These are phyloP conservation scores for Xenus cinereus DNA, from an alignment of 2,113 vertebrate genomes.

Conservation along the genomic window DNA sequence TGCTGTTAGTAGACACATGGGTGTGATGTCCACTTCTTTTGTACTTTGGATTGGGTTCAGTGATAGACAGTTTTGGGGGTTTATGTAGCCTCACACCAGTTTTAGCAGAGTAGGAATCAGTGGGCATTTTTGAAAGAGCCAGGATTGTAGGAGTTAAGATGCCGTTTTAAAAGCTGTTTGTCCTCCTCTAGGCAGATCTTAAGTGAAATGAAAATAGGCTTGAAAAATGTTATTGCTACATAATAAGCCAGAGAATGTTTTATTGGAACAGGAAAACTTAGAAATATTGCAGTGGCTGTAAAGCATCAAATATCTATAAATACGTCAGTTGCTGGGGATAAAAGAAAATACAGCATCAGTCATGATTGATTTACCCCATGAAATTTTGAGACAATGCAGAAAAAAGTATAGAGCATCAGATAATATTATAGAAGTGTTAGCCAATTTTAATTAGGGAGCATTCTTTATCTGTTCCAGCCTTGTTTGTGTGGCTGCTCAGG, in stretches of 20 bases:
- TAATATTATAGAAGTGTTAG: neutral
- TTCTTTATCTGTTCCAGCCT: neutral
- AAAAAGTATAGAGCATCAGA: neutral
- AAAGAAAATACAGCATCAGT: neutral
- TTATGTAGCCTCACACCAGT: neutral
- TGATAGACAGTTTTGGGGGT: neutral
- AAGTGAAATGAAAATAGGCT: conserved; percentile 1
- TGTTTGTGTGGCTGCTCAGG: neutral
- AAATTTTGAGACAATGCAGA: neutral
- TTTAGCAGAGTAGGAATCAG: neutral
- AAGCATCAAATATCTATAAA: conserved; percentile 27
- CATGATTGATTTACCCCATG: neutral
- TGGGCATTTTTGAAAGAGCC: neutral
- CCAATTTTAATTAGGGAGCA: conserved; percentile 6
- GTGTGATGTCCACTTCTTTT: neutral
- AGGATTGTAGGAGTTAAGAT: neutral
- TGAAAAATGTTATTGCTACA: conserved; percentile 6
- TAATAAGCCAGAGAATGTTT: conserved; percentile 17
- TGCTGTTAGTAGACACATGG: neutral
- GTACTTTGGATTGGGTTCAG: neutral
- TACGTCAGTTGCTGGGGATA: neutral
- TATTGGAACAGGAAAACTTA: conserved; percentile 1
- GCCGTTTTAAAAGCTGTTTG: neutral
- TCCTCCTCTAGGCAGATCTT: neutral
- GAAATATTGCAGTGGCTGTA: neutral